Conservation (phyloP, 23 tunicate species). For the Styela clava region DNA sequence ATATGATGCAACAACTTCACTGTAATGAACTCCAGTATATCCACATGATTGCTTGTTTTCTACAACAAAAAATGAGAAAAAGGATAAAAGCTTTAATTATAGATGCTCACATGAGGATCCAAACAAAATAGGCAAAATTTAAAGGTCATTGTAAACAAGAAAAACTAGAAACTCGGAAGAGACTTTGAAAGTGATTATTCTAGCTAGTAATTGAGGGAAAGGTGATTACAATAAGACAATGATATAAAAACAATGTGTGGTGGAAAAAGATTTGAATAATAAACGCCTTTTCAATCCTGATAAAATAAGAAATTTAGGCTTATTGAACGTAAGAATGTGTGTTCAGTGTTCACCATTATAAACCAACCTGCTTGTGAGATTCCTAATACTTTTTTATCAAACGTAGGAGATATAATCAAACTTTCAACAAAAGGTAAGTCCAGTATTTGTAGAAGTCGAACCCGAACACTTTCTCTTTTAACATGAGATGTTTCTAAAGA, state of each 20-base stretch:
- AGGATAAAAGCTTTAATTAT: not conserved
- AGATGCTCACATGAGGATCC: not conserved
- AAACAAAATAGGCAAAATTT: no score
- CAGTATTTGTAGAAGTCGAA: conserved; percentile 73
- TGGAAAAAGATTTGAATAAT: no score
- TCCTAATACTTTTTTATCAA: conserved; percentile 29
- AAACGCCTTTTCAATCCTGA: no score
- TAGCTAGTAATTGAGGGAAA: no score
- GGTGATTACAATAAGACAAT: no score
- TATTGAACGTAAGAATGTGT: no score
- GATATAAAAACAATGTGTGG: no score
- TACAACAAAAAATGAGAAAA: not conserved
- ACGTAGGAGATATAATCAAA: conserved; percentile 61
- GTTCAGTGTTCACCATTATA: no score
- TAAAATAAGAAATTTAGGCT: no score
- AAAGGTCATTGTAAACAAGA: no score
- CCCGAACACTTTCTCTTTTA: conserved; percentile 61
- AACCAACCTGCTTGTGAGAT: not conserved
- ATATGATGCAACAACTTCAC: conserved; percentile 49
- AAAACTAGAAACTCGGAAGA: no score
- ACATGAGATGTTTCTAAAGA: conserved; percentile 51
- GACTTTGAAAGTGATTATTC: no score
- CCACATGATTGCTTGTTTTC: not conserved
- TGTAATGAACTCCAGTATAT: conserved; percentile 16
- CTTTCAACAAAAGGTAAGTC: conserved; percentile 75